phyloP scores from a whole-genome alignment of 2,113 vertebrate genomes.

The Rhabdornis inornatus region DNA sequence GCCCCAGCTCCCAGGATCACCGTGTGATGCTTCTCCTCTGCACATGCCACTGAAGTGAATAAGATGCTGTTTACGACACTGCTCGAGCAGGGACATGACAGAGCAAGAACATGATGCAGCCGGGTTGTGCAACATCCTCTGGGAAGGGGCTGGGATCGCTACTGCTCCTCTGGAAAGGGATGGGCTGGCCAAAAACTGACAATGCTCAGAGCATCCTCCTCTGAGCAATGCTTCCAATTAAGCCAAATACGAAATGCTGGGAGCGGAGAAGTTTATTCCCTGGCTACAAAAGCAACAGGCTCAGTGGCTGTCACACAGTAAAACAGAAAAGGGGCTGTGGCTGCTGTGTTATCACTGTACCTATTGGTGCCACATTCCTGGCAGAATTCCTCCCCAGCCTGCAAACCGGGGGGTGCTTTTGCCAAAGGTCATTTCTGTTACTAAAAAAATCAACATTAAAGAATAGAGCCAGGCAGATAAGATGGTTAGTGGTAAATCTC shows the following conservation, averaged over 20 bases:
- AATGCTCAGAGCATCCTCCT: neutral
- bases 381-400: neutral
- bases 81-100: neutral
- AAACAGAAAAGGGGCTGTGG: neutral
- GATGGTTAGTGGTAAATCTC: neutral
- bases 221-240: neutral
- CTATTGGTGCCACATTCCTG: rapidly evolving
- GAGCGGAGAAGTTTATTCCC: neutral
- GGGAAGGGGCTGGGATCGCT: neutral
- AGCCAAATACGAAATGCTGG: neutral
- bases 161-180: neutral
- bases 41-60: neutral
- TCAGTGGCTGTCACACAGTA: neutral
- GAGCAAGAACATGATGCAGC: neutral
- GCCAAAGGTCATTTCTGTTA: neutral
- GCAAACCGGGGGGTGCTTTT: neutral
- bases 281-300: neutral
- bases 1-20: neutral
- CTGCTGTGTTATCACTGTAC: neutral
- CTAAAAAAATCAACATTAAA: neutral
- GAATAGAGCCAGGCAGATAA: neutral
- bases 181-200: neutral
- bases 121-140: constrained; percentile 3
- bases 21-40: neutral
- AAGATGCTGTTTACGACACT: neutral